Conservation (phyloP, 2,797 vertebrate genomes). For the Acestrorhynchus altus region DNA sequence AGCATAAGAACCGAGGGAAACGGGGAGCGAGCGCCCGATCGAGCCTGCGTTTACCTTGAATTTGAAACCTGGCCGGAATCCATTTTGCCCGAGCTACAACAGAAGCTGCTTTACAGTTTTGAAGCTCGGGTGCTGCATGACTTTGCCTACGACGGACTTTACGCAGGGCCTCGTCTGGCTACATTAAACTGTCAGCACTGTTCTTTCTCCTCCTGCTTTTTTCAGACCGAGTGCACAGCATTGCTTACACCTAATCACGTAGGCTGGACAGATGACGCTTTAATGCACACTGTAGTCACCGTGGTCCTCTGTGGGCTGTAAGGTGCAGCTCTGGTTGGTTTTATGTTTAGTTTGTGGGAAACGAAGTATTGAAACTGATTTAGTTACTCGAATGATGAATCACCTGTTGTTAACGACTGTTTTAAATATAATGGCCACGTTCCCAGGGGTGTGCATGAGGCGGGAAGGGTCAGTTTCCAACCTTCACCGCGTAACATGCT, state of each 20-base stretch:
- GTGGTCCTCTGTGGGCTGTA: background rate
- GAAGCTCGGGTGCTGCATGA: too few species aligned
- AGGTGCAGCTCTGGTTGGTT: background rate
- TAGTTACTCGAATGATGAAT: background rate
- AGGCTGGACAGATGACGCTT: background rate
- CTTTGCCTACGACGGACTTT: background rate
- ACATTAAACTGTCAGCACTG: background rate
- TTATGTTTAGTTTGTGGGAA: background rate
- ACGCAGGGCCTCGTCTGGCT: background rate
- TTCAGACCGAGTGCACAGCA: background rate
- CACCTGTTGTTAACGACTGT: background rate
- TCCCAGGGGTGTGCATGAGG: background rate
- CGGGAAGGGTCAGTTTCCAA: background rate
- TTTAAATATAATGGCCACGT: background rate
- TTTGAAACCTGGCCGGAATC: slow-evolving; percentile 38
- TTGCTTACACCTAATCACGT: background rate
- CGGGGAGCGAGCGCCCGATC: background rate
- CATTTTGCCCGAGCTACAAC: slow-evolving; percentile 10
- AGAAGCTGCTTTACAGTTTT: background rate
- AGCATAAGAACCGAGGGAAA: background rate
- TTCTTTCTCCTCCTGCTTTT: background rate
- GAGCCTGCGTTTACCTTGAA: slow-evolving; percentile 27
- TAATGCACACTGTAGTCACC: background rate
- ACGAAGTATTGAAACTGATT: background rate
- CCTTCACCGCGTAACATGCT: background rate